Evolutionary conservation across 2,797 vertebrate genomes (phyloP).

Genomic region (Tangara arthus): DNA sequence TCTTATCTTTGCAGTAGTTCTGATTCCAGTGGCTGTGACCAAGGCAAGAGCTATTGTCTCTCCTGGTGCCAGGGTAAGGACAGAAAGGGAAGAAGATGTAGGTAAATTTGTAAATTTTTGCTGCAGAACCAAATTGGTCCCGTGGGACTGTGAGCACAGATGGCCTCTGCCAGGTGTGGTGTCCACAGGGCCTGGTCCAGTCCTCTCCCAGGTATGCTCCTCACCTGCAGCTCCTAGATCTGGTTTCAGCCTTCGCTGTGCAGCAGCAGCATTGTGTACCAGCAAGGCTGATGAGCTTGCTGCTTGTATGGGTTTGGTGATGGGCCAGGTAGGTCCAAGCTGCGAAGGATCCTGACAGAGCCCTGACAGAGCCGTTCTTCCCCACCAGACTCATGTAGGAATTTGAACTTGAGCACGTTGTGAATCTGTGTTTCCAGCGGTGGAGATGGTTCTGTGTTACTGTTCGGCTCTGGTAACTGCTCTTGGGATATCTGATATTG

Average conservation of each 20-base stretch:
- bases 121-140: background rate
- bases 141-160: fast-evolving
- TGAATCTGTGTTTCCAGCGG: background rate
- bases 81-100: background rate
- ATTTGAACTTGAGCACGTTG: background rate
- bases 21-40: background rate
- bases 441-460: background rate
- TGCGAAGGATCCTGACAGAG: background rate
- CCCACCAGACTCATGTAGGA: background rate
- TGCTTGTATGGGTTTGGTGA: background rate
- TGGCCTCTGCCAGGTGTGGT: background rate
- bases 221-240: background rate
- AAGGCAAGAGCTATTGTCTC: background rate
- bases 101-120: background rate
- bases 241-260: too few relatives aligned
- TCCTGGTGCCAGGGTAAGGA: background rate
- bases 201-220: background rate
- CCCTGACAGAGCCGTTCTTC: background rate
- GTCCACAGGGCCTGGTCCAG: background rate
- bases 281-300: background rate
- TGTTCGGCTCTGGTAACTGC: background rate
- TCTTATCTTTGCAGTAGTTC: background rate
- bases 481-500: background rate
- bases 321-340: fast-evolving
- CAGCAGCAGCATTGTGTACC: background rate